Percentiles rank a stretch among this genome's conserved stretches.
These are phyloP conservation scores for Lepidocyrtoides sp. DNA, from an alignment of 2,888 invertebrate genomes.

Conservation along the genomic window DNA sequence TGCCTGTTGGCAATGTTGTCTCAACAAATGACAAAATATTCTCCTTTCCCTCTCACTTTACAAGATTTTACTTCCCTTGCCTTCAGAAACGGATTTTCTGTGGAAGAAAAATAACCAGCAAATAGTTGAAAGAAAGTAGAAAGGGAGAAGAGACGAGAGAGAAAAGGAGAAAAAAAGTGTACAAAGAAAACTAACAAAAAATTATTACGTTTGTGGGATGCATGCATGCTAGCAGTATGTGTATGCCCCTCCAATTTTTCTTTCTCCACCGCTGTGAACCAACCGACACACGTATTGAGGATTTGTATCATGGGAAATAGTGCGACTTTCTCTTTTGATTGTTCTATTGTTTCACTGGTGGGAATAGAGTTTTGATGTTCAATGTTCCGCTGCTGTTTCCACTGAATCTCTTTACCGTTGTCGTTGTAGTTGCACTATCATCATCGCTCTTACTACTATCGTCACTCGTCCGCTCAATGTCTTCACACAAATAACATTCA, in stretches of 20 bases:
- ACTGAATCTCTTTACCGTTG: not conserved
- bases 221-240: slow-evolving; percentile 35
- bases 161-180: not conserved
- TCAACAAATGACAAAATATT: slow-evolving; percentile 75
- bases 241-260: not conserved
- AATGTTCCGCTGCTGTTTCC: not conserved
- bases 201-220: slow-evolving; percentile 68
- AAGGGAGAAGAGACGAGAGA: not conserved
- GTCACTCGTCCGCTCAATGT: not conserved
- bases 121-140: not conserved
- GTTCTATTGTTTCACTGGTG: slow-evolving; percentile 67
- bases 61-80: slow-evolving; percentile 1
- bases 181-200: slow-evolving; percentile 46
- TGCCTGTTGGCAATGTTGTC: slow-evolving; percentile 73
- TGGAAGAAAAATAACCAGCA: slow-evolving; percentile 16
- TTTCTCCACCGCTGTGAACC: slow-evolving; percentile 2
- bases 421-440: not conserved
- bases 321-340: slow-evolving; percentile 60
- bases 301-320: slow-evolving; percentile 71
- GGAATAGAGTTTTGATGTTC: slow-evolving; percentile 64
- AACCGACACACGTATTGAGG: slow-evolving; percentile 20
- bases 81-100: slow-evolving; percentile 50
- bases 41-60: slow-evolving; percentile 25
- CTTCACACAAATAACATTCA: not conserved
- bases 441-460: not conserved